Conservation (phyloP, 2,797 vertebrate species). For the Malurus splendens region DNA sequence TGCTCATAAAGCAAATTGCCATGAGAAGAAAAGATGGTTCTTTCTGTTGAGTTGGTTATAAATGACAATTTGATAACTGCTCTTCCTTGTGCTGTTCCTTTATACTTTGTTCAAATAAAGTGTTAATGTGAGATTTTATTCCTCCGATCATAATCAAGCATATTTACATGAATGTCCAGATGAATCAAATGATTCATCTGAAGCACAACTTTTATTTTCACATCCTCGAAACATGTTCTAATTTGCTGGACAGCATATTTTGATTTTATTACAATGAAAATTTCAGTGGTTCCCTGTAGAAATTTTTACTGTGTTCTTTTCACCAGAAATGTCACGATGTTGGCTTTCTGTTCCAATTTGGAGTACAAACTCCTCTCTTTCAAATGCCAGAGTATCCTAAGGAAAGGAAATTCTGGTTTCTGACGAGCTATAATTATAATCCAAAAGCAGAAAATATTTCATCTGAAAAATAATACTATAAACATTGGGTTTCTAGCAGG, state of each 20-base stretch:
- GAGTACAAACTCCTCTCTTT: background rate
- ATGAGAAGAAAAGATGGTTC: background rate
- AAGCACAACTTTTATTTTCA: background rate
- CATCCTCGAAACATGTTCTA: background rate
- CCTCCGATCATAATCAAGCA: background rate
- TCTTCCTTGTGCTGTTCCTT: background rate
- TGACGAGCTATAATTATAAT: conserved; percentile 16
- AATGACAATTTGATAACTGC: background rate
- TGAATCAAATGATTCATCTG: background rate
- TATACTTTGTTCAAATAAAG: background rate
- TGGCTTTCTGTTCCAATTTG: conserved; percentile 5
- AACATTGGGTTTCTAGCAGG: background rate
- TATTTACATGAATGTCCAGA: background rate
- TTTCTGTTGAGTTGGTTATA: background rate
- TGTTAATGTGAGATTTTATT: background rate
- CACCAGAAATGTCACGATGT: conserved; percentile 21
- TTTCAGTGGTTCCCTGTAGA: conserved; percentile 6
- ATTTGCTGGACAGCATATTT: conserved; percentile 13
- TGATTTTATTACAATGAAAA: conserved; percentile 21
- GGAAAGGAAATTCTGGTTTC: conserved; percentile 46
- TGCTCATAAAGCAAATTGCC: conserved; percentile 2
- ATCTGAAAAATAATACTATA: conserved; percentile 25
- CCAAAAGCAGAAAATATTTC: conserved; percentile 37
- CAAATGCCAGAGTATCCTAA: conserved; percentile 34
- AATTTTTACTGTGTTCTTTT: background rate